A percentile compares a stretch with the other conserved stretches of the same genome.
phyloP scores from a whole-genome alignment of 2,888 invertebrate genomes.

The Eristalis tenax region DNA sequence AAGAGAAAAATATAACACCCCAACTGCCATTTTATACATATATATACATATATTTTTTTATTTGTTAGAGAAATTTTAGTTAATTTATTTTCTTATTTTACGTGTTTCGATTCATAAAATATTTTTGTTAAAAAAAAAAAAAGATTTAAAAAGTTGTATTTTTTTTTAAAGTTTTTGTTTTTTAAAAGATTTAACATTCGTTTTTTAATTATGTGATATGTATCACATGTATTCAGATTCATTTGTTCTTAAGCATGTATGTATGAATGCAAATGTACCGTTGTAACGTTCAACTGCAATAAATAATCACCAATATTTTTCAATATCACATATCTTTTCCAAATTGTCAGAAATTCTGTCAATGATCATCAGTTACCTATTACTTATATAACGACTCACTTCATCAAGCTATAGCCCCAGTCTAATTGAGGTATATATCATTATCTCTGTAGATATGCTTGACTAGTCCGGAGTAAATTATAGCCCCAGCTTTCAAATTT shows the following conservation, averaged over 20 bases:
- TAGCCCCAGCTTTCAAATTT: too few relatives aligned
- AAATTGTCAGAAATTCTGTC: neutral
- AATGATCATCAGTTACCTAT: too few relatives aligned
- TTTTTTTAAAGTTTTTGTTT: neutral
- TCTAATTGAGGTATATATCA: too few relatives aligned
- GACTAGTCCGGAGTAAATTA: too few relatives aligned
- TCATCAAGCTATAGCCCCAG: too few relatives aligned
- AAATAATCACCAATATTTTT: neutral
- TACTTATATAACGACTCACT: too few relatives aligned
- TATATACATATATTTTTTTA: neutral
- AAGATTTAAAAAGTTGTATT: neutral
- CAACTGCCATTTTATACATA: constrained; percentile 59
- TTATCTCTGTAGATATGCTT: too few relatives aligned
- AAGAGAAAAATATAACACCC: neutral
- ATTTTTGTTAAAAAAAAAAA: constrained; percentile 9
- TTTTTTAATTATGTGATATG: neutral
- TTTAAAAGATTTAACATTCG: neutral
- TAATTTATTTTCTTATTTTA: constrained; percentile 17
- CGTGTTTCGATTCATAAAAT: constrained; percentile 43
- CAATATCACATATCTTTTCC: too few relatives aligned
- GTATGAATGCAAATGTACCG: neutral
- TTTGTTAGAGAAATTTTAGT: constrained; percentile 63
- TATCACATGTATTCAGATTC: neutral
- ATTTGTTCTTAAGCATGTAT: neutral
- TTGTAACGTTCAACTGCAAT: neutral